A percentile compares a stretch with the other conserved stretches of the same genome.
These are phyloP conservation scores for Hymenopus coronatus DNA, from an alignment of 2,888 invertebrate genomes.

Conservation along the genomic window DNA sequence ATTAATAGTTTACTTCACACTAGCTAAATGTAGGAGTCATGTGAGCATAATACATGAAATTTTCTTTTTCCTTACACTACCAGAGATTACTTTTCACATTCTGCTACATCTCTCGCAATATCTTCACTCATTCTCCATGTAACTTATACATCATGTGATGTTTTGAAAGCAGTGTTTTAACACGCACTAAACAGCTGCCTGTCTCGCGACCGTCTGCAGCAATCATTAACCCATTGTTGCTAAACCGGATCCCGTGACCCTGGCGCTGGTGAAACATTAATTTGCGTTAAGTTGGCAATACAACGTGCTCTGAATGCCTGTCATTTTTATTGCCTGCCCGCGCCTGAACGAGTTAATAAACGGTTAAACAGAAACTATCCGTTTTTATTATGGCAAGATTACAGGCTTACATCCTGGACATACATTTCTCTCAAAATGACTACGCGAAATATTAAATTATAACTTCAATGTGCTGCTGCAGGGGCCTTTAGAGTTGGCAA, in stretches of 20 bases:
- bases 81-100: too few relatives aligned
- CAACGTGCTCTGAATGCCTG: neutral
- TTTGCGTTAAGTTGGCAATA: neutral
- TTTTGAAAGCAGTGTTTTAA: too few relatives aligned
- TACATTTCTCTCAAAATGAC: neutral
- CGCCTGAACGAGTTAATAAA: neutral
- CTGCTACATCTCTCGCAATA: too few relatives aligned
- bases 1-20: too few relatives aligned
- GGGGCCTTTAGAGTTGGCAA: too few relatives aligned
- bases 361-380: neutral
- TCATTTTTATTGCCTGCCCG: neutral
- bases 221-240: neutral
- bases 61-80: too few relatives aligned
- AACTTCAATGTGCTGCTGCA: too few relatives aligned
- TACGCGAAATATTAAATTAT: too few relatives aligned
- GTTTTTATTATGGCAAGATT: neutral
- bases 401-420: neutral
- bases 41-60: too few relatives aligned
- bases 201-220: neutral
- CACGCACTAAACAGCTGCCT: too few relatives aligned
- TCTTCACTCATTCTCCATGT: neutral
- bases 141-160: neutral
- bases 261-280: neutral
- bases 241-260: neutral
- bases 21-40: too few relatives aligned